A percentile compares a stretch with the other conserved stretches of the same genome.
These are phyloP conservation scores for Sminthurinus aureus DNA, from an alignment of 2,888 invertebrate genomes.

Conservation along the genomic window DNA sequence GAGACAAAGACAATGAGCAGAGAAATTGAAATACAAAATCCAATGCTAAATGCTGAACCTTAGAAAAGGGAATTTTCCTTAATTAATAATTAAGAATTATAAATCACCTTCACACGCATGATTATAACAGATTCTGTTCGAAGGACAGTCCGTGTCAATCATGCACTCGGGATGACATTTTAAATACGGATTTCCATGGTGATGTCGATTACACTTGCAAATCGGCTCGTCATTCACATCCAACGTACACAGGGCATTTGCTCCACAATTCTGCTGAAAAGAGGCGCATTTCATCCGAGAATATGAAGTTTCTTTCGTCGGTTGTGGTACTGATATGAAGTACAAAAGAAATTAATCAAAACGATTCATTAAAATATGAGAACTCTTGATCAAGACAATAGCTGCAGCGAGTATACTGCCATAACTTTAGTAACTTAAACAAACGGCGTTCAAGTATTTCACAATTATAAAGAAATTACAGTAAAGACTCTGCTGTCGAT, in stretches of 20 bases:
- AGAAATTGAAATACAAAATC: no score
- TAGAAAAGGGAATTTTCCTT: no score
- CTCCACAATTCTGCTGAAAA: conserved; percentile 31
- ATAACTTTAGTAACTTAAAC: neutral
- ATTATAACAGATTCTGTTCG: conserved; percentile 19
- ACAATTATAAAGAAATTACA: neutral
- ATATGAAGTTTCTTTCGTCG: neutral
- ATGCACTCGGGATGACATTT: conserved; percentile 30
- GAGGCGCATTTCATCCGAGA: conserved; percentile 9
- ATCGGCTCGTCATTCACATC: conserved; percentile 9
- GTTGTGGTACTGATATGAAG: neutral
- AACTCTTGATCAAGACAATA: no score
- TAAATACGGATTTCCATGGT: conserved; percentile 31
- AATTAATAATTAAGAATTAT: no score
- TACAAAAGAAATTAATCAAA: no score
- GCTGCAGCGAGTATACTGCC: no score
- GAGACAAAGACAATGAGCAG: no score
- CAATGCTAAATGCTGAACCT: no score
- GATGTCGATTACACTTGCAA: conserved; percentile 31
- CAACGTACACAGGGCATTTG: conserved; percentile 23
- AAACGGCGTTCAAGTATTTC: neutral
- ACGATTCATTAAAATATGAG: no score
- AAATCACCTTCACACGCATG: conserved; percentile 33
- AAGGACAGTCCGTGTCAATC: conserved; percentile 23
- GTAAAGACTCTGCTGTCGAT: neutral